Conservation (phyloP, 2,797 vertebrate species). For the Phoebastria nigripes region DNA sequence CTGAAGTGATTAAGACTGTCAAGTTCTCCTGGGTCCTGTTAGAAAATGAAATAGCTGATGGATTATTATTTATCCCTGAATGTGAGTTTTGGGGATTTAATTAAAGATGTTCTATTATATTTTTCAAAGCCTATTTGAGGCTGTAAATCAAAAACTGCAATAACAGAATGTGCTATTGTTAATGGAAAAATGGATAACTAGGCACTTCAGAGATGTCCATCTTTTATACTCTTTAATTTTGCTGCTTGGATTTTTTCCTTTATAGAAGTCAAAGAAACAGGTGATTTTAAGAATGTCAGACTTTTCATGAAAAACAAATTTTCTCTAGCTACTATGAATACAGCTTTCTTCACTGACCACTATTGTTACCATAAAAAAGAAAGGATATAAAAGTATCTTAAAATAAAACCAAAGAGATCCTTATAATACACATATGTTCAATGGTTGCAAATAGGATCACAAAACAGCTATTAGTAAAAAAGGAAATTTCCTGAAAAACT, state of each 20-base stretch:
- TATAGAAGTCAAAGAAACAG: not conserved
- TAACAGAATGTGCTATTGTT: constrained; percentile 31
- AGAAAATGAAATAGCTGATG: constrained; percentile 68
- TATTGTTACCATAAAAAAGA: not conserved
- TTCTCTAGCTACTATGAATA: not conserved
- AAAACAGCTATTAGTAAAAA: not conserved
- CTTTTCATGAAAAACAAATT: not conserved
- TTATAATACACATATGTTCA: not conserved
- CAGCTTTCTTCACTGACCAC: not conserved
- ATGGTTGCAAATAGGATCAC: not conserved
- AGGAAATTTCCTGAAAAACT: not conserved
- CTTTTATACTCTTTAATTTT: constrained; percentile 15
- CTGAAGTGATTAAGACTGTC: constrained; percentile 74
- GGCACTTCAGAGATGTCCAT: not conserved
- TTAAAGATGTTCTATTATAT: constrained; percentile 69
- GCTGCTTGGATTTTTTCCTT: not conserved
- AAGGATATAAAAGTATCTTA: not conserved
- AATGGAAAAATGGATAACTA: constrained; percentile 33
- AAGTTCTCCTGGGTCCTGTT: constrained; percentile 64
- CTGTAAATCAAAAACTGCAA: constrained; percentile 64
- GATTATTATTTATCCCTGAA: constrained; percentile 75
- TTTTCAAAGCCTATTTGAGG: constrained; percentile 67
- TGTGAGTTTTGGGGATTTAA: constrained; percentile 71
- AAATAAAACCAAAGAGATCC: not conserved
- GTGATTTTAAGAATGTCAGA: not conserved